phyloP scores from a whole-genome alignment of 2,113 vertebrate species.

The Chloebia gouldiae region DNA sequence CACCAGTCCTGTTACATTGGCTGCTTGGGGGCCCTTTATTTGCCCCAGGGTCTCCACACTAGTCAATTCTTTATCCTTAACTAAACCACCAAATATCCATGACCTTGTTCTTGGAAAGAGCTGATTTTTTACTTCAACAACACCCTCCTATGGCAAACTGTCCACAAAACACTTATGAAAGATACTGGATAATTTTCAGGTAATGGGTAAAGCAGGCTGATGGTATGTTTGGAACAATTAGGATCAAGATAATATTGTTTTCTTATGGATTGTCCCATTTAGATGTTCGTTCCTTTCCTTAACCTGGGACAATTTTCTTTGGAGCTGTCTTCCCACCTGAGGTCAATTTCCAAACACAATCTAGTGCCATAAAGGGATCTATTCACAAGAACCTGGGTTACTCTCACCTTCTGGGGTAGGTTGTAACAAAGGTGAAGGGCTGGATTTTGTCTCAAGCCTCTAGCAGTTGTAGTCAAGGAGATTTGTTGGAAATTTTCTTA shows the following conservation, averaged over 20 bases:
- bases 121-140: background rate
- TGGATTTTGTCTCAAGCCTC: background rate
- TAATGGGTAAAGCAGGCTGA: background rate
- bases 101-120: background rate
- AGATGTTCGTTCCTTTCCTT: background rate
- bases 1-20: background rate
- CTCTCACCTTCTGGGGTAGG: background rate
- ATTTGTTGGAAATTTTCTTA: background rate
- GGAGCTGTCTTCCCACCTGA: background rate
- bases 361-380: background rate
- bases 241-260: background rate
- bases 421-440: background rate
- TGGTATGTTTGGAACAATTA: background rate
- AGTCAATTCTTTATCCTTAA: background rate
- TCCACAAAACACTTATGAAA: background rate
- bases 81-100: background rate
- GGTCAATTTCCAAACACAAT: background rate
- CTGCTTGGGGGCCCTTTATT: background rate
- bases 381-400: background rate
- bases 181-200: background rate
- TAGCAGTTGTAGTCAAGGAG: background rate
- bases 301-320: background rate
- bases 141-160: background rate
- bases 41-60: too few species aligned
- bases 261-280: background rate